These are phyloP conservation scores for Nyctibius bracteatus DNA, from an alignment of 2,113 vertebrate genomes.

Conservation along the genomic window DNA sequence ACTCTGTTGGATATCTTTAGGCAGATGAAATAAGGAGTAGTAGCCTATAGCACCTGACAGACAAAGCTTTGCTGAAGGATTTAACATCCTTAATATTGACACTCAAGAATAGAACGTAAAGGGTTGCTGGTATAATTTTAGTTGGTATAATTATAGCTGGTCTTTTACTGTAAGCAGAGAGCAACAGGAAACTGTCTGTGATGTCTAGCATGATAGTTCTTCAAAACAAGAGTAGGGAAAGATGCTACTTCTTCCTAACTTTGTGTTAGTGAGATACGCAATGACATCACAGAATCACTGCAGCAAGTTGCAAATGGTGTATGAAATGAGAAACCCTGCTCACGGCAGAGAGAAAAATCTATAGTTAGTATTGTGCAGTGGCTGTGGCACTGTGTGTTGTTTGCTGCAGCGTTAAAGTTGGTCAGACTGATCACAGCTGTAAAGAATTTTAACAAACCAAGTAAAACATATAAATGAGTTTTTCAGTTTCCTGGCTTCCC, in stretches of 20 bases:
- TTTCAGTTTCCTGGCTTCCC: background rate
- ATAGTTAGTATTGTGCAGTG: background rate
- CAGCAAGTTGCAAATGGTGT: conserved; percentile 50
- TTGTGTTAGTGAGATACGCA: background rate
- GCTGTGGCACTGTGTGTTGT: background rate
- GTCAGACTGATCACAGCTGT: background rate
- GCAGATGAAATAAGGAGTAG: background rate
- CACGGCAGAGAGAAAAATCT: conserved; percentile 2
- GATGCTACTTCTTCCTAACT: background rate
- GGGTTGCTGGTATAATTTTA: background rate
- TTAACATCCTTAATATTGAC: background rate
- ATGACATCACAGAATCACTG: conserved; percentile 17
- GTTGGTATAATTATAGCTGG: background rate
- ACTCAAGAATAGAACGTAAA: background rate
- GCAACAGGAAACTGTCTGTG: background rate
- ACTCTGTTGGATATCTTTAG: background rate
- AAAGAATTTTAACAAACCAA: background rate
- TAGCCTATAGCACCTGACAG: background rate
- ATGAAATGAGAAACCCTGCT: conserved; percentile 51
- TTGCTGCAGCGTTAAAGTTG: background rate
- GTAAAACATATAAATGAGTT: background rate
- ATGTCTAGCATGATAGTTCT: background rate
- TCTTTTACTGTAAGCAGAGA: background rate
- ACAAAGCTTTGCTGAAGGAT: background rate
- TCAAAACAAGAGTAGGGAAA: background rate